Percentiles rank a stretch among this genome's conserved stretches.
phyloP scores from a whole-genome alignment of 2,888 invertebrate species.

The Synanthedon tipuliformis region DNA sequence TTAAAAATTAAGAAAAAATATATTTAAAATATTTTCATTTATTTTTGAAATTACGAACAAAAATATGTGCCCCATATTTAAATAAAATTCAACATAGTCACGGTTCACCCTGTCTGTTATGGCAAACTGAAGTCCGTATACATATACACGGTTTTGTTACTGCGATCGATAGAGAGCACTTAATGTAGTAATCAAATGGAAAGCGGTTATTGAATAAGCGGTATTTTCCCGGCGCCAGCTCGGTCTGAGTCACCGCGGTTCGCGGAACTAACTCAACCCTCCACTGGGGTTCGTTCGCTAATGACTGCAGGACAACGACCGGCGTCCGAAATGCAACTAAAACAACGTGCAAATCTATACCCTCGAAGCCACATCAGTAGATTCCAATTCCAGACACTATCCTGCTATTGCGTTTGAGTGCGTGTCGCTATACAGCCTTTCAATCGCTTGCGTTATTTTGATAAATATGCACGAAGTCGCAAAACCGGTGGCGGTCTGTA shows the following conservation, averaged over 20 bases:
- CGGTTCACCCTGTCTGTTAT: too few relatives aligned
- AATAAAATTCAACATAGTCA: too few relatives aligned
- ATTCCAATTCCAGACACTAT: conserved; percentile 41
- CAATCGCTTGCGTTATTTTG: conserved; percentile 68
- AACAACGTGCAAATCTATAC: conserved; percentile 48
- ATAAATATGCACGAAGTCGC: conserved; percentile 68
- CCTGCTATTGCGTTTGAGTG: conserved; percentile 43
- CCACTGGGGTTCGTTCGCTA: conserved; percentile 51
- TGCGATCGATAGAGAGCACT: conserved; percentile 27
- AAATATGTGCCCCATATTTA: too few relatives aligned
- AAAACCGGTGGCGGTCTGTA: conserved; percentile 43
- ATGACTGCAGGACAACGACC: conserved; percentile 55
- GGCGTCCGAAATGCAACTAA: conserved; percentile 38
- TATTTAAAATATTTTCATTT: too few relatives aligned
- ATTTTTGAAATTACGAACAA: too few relatives aligned
- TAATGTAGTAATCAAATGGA: conserved; percentile 35
- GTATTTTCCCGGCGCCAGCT: conserved; percentile 44
- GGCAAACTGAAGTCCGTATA: too few relatives aligned
- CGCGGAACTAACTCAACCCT: conserved; percentile 58
- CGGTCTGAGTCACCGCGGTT: conserved; percentile 54
- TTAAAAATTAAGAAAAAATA: too few relatives aligned
- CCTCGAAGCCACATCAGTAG: conserved; percentile 51
- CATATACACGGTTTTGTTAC: neutral
- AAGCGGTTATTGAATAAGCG: conserved; percentile 38
- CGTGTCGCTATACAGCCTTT: conserved; percentile 68